Evolutionary conservation across 2,797 vertebrate species (phyloP).

Genomic region (Sternarchorhynchus goeldii): DNA sequence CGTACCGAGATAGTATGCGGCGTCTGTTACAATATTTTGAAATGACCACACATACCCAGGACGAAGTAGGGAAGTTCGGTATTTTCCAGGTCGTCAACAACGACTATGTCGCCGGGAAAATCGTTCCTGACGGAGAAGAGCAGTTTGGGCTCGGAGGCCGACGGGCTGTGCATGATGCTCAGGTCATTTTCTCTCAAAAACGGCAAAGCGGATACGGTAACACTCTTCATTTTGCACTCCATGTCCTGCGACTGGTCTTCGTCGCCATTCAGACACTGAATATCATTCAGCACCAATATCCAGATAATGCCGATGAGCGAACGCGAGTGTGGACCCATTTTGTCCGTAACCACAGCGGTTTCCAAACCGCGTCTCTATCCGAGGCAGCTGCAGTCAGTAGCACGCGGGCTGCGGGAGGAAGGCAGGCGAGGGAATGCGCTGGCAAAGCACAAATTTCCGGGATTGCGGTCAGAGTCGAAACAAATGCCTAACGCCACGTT

Average conservation of each 20-base stretch:
- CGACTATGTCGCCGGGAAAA: constrained; percentile 94
- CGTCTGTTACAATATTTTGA: background rate
- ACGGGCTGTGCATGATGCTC: constrained; percentile 98
- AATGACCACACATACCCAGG: constrained; percentile 82
- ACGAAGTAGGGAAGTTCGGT: constrained; percentile 98
- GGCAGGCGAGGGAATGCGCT: constrained; percentile 36
- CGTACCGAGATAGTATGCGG: background rate
- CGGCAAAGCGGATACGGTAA: constrained; percentile 96
- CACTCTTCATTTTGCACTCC: constrained; percentile 97
- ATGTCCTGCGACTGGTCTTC: constrained; percentile 87
- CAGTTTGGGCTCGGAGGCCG: constrained; percentile 98
- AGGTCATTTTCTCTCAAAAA: constrained; percentile 97
- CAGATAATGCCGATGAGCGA: constrained; percentile 56
- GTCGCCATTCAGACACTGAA: constrained; percentile 69
- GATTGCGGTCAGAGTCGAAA: constrained; percentile 13
- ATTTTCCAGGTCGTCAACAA: constrained; percentile 97
- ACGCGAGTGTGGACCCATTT: constrained; percentile 65
- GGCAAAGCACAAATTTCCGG: constrained; percentile 43
- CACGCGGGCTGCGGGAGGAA: constrained; percentile 56
- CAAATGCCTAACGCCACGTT: constrained; percentile 14
- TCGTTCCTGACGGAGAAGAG: constrained; percentile 98
- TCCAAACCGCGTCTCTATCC: constrained; percentile 6
- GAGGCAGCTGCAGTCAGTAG: constrained; percentile 54
- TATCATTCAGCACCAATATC: constrained; percentile 51
- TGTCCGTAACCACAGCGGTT: constrained; percentile 62